These are phyloP conservation scores for Hemichromis elongatus DNA, from an alignment of 2,113 vertebrate species.

Conservation along the genomic window DNA sequence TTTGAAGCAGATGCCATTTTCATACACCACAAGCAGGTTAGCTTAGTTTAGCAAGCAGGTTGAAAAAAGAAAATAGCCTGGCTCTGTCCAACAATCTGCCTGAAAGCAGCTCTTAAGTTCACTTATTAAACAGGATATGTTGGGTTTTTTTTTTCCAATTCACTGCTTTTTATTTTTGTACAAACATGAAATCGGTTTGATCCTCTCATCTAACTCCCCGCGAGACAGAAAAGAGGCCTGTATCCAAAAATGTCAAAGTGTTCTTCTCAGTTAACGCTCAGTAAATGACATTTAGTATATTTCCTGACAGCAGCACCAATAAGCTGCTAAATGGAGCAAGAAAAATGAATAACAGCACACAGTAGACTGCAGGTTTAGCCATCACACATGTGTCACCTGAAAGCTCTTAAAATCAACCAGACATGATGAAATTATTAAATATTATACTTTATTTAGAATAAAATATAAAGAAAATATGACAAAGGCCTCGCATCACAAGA, in stretches of 20 bases:
- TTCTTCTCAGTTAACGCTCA: not conserved
- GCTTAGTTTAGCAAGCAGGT: not conserved
- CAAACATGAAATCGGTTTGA: not conserved
- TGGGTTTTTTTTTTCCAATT: fast-evolving
- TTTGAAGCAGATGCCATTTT: not conserved
- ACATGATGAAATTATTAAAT: not conserved
- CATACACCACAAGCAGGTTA: not conserved
- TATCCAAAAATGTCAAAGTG: not conserved
- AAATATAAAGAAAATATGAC: not conserved
- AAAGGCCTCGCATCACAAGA: not conserved
- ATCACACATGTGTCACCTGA: not conserved
- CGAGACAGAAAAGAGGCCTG: not conserved
- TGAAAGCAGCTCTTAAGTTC: not conserved
- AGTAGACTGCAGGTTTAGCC: not conserved
- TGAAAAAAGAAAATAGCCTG: not conserved
- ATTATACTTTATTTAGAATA: no score
- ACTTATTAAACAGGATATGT: not conserved
- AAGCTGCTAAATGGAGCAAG: not conserved
- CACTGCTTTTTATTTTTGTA: not conserved
- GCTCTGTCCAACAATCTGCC: not conserved
- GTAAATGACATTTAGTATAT: not conserved
- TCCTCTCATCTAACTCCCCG: not conserved
- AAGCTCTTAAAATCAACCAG: not conserved
- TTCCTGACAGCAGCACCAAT: not conserved
- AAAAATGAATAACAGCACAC: not conserved